phyloP scores from a whole-genome alignment of 2,888 invertebrate genomes.

The Coleophora deauratella region DNA sequence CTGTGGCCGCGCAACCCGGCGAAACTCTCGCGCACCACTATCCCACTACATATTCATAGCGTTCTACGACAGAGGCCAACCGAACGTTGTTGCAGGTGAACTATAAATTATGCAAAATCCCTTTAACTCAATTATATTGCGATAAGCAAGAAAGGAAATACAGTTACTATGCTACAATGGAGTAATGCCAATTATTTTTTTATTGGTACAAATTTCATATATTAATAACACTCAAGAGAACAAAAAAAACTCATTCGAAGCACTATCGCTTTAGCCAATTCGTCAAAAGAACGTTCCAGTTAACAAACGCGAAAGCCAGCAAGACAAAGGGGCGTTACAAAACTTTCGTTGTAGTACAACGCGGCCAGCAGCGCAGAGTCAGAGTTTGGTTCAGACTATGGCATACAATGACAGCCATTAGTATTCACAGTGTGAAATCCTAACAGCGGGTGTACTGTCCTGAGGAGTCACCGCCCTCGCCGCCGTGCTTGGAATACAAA shows the following conservation, averaged over 20 bases:
- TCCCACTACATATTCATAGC: constrained; percentile 32
- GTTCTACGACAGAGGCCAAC: constrained; percentile 8
- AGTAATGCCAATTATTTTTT: no score
- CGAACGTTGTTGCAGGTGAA: constrained; percentile 11
- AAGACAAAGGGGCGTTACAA: constrained; percentile 62
- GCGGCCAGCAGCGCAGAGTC: constrained; percentile 35
- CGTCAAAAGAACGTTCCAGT: constrained; percentile 48
- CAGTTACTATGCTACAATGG: no score
- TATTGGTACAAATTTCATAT: constrained; percentile 14
- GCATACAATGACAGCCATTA: constrained; percentile 54
- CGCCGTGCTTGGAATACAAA: constrained; percentile 58
- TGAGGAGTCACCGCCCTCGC: constrained; percentile 64
- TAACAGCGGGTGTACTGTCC: constrained; percentile 53
- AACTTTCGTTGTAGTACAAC: constrained; percentile 47
- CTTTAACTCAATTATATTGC: no score
- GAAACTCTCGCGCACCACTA: constrained; percentile 44
- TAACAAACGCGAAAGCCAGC: constrained; percentile 55
- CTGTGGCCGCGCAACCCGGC: constrained; percentile 46
- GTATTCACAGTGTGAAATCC: constrained; percentile 54
- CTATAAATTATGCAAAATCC: constrained; percentile 26
- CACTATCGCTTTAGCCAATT: constrained; percentile 23
- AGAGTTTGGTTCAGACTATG: constrained; percentile 24
- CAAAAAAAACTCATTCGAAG: constrained; percentile 23
- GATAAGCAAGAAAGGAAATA: no score
- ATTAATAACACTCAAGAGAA: constrained; percentile 23